These are phyloP conservation scores for Andrena dorsata DNA, from an alignment of 2,888 invertebrate genomes.

Conservation along the genomic window DNA sequence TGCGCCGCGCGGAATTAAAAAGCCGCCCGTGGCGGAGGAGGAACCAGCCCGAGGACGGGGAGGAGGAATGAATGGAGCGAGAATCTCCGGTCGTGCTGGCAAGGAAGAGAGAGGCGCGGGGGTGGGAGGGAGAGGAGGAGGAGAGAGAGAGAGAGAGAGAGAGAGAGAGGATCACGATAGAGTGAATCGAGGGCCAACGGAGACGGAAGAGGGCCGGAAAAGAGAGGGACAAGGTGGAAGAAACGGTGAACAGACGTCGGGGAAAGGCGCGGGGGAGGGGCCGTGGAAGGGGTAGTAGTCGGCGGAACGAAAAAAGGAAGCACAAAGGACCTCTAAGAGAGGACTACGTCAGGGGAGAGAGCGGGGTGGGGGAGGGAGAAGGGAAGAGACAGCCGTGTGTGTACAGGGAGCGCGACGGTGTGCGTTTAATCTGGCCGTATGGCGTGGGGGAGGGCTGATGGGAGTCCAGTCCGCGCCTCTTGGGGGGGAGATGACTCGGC, in stretches of 20 bases:
- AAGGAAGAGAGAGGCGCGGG: constrained; percentile 2
- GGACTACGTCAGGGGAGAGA: not conserved
- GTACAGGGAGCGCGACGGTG: constrained; percentile 37
- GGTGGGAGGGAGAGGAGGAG: constrained; percentile 35
- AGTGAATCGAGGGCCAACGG: constrained; percentile 20
- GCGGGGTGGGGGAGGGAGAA: constrained; percentile 13
- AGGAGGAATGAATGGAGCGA: constrained; percentile 51
- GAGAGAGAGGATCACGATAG: constrained; percentile 38
- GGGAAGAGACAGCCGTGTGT: constrained; percentile 40
- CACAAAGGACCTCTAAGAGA: not conserved
- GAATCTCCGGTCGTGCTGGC: constrained; percentile 31
- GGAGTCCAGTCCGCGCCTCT: constrained; percentile 68
- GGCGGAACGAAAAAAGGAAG: constrained; percentile 43
- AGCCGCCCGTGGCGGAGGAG: constrained; percentile 40
- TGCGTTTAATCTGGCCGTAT: constrained; percentile 70
- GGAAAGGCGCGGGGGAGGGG: constrained; percentile 5
- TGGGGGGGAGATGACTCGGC: constrained; percentile 76
- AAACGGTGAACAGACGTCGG: constrained; percentile 26
- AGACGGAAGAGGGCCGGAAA: not conserved
- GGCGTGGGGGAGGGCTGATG: constrained; percentile 67
- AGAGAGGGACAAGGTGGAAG: constrained; percentile 3
- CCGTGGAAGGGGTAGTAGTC: constrained; percentile 44
- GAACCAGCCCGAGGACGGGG: constrained; percentile 27
- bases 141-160: not conserved
- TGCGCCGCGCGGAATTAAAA: constrained; percentile 72